These are phyloP conservation scores for Urosaurus nigricauda DNA, from an alignment of 2,797 vertebrate species.

Conservation along the genomic window DNA sequence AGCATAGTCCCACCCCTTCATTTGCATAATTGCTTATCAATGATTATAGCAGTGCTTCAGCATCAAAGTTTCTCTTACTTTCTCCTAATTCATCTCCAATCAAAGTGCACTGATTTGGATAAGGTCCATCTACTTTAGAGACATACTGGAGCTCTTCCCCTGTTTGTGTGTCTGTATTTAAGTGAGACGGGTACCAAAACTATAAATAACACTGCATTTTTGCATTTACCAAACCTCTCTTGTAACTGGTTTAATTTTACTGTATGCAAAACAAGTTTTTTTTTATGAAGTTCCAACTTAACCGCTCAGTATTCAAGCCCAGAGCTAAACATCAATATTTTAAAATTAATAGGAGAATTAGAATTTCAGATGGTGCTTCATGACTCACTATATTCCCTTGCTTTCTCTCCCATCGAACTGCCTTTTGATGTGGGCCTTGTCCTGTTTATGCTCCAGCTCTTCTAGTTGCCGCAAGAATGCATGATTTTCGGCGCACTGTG, in stretches of 20 bases:
- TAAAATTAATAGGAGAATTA: slow-evolving; percentile 38
- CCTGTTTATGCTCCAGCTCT: slow-evolving; percentile 83
- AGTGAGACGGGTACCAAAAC: background rate
- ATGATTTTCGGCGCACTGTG: slow-evolving; percentile 93
- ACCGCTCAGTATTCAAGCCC: slow-evolving; percentile 24
- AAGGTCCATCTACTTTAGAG: background rate
- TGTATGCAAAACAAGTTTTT: slow-evolving; percentile 24
- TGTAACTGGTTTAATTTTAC: slow-evolving; percentile 2
- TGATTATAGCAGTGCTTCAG: background rate
- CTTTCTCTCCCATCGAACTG: background rate
- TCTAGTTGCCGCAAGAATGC: slow-evolving; percentile 93
- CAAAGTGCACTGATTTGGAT: background rate
- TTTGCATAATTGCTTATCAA: background rate
- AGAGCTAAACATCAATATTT: slow-evolving; percentile 29
- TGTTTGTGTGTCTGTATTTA: background rate
- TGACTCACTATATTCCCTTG: slow-evolving; percentile 12
- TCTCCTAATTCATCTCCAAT: background rate
- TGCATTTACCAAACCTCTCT: slow-evolving; percentile 7
- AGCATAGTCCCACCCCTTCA: background rate
- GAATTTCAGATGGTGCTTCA: slow-evolving; percentile 14
- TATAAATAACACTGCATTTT: background rate
- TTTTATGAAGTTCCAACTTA: slow-evolving; percentile 43
- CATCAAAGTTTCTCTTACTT: background rate
- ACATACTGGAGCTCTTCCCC: background rate
- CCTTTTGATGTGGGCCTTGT: slow-evolving; percentile 57